Evolutionary conservation across 2,113 vertebrate genomes (phyloP).

Genomic region (Piprites chloris): DNA sequence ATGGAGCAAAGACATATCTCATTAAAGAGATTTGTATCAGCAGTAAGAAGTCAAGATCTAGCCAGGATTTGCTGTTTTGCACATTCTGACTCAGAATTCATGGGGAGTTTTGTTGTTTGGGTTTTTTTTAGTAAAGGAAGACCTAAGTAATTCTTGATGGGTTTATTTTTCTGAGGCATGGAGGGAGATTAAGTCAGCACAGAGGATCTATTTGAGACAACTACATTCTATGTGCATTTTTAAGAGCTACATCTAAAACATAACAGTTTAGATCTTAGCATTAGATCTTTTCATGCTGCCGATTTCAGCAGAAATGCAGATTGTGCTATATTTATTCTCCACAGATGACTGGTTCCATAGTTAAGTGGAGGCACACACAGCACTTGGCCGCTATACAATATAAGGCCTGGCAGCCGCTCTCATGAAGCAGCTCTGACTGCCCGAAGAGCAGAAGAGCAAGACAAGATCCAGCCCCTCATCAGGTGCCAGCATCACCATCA

Average conservation of each 20-base stretch:
- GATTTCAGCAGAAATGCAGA: slow-evolving; percentile 2
- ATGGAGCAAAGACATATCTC: background rate
- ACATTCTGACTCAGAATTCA: background rate
- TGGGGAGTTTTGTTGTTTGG: rapidly evolving
- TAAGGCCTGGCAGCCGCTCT: background rate
- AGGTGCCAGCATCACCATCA: background rate
- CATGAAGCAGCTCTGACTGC: background rate
- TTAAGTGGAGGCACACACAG: background rate
- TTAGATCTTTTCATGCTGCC: background rate
- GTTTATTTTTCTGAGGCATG: background rate
- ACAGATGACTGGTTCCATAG: background rate
- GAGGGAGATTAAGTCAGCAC: background rate
- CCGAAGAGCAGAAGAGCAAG: background rate
- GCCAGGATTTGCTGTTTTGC: background rate
- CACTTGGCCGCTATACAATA: background rate
- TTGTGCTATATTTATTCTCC: background rate
- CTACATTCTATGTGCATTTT: background rate
- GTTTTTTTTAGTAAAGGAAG: background rate
- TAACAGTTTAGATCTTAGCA: background rate
- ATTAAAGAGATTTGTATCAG: background rate
- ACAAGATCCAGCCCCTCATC: background rate
- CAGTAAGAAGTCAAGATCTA: background rate
- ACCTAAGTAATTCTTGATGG: background rate
- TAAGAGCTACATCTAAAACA: background rate
- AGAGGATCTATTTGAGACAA: background rate